These are phyloP conservation scores for Thelaira solivaga DNA, from an alignment of 2,888 invertebrate species.

Conservation along the genomic window DNA sequence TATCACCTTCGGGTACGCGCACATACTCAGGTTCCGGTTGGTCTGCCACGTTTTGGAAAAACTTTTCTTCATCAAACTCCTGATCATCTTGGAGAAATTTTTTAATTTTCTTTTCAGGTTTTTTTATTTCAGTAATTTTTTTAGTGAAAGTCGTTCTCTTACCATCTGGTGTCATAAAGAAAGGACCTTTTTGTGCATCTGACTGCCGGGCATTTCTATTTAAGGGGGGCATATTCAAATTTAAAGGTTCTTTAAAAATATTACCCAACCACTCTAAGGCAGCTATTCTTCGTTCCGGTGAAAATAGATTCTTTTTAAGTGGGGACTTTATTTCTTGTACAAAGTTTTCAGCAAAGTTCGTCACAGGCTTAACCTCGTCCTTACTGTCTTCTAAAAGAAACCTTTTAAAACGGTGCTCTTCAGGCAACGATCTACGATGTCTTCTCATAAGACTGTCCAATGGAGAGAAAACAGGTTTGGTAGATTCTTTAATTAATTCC, in stretches of 20 bases:
- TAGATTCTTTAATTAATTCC: constrained; percentile 72
- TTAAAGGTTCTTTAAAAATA: constrained; percentile 66
- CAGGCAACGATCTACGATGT: constrained; percentile 37
- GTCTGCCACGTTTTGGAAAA: constrained; percentile 69
- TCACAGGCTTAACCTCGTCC: constrained; percentile 26
- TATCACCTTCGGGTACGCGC: constrained; percentile 72
- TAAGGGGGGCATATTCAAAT: constrained; percentile 61
- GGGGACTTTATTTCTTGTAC: constrained; percentile 7
- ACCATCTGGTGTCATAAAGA: constrained; percentile 67
- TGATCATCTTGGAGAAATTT: constrained; percentile 65
- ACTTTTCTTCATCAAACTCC: constrained; percentile 71
- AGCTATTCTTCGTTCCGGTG: constrained; percentile 62
- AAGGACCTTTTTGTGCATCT: constrained; percentile 65
- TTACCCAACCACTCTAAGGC: constrained; percentile 69
- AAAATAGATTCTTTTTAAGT: constrained; percentile 34
- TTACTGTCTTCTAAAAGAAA: constrained; percentile 67
- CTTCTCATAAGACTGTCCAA: constrained; percentile 39
- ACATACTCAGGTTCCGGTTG: constrained; percentile 67
- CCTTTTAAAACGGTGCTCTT: constrained; percentile 51
- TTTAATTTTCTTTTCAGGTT: constrained; percentile 68
- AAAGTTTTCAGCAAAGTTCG: constrained; percentile 21
- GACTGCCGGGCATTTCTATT: constrained; percentile 68
- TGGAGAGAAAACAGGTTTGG: constrained; percentile 66
- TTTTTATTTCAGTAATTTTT: constrained; percentile 71
- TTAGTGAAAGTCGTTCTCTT: constrained; percentile 67